Evolutionary conservation across 2,113 vertebrate genomes (phyloP).

Genomic region (Calypte anna): DNA sequence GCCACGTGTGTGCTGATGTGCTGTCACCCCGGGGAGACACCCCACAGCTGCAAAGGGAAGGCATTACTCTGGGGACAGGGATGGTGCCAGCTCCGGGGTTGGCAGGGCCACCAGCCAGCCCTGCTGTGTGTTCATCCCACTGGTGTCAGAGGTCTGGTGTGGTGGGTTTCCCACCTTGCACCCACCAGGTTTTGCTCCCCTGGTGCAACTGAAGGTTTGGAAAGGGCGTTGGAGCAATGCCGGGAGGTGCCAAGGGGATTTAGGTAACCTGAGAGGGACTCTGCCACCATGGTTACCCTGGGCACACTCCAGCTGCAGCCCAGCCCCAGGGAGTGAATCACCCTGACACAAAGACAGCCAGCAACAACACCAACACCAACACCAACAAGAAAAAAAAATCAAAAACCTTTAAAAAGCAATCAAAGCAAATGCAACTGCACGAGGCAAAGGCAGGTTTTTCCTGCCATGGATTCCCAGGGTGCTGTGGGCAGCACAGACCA

Average conservation of each 20-base stretch:
- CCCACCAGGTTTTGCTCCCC: not conserved
- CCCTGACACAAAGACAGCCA: not conserved
- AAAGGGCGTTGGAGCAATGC: not conserved
- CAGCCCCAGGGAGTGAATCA: constrained; percentile 36
- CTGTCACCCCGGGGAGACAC: not conserved
- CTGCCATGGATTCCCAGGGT: not conserved
- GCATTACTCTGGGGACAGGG: not conserved
- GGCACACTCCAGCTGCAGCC: constrained; percentile 22
- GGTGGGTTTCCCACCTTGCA: rapidly evolving
- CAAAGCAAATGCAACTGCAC: not conserved
- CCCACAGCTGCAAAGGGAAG: not conserved
- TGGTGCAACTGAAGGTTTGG: rapidly evolving
- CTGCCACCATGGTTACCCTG: constrained; percentile 33
- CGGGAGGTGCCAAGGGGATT: not conserved
- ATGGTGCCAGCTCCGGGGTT: not conserved
- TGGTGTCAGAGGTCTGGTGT: rapidly evolving
- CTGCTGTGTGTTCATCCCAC: not conserved
- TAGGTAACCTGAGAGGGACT: not conserved
- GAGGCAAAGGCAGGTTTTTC: constrained; percentile 14
- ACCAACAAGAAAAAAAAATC: too few species aligned
- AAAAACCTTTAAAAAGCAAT: not conserved
- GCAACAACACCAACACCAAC: not conserved
- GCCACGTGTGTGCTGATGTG: not conserved
- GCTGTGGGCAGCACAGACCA: not conserved
- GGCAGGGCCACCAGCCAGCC: not conserved